Evolutionary conservation across 2,113 vertebrate genomes (phyloP), one percentile per base, ranked within the genome.

Genomic region (Notarius quadriscutis): DNA sequence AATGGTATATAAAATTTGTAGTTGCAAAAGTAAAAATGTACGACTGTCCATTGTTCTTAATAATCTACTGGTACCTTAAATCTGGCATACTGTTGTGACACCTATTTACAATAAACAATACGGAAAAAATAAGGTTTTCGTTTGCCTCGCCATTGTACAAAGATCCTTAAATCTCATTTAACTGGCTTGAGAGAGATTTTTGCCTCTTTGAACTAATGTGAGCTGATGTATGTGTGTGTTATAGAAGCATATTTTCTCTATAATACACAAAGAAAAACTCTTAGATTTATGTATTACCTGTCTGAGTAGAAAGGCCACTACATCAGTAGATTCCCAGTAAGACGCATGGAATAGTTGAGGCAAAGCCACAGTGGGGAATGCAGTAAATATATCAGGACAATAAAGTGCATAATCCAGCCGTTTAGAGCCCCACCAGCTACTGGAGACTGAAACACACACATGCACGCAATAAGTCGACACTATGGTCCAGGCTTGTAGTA

Each of bases 241-340:
- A 81, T 51, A 41, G 18, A 81, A 81, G 57, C 30, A 81, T 81
- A 62, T 48, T 41, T 48, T 11, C 79, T 62, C 0, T 62, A 62
- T 62, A 62, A 62, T 81, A 62, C 10, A 5, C 53, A 12, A 58
- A 48, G 57, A 22, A 81, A 81, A 62, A 4, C 55, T 2, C 55
- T 81, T 51, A 41, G 12, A n/a, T 25, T 75, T 48, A 69, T n/a
- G 72, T 80, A 86, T n/a, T 94, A 99, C 98, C 97, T 98, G 97
- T 93, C 97, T 96, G 60, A 99, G 93, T 92, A 99, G 95, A 93
- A 99, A 99, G 88, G 97, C 97, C 8, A 96, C 97, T 34, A 99
- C 96, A 0, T 99, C 98, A 0, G 97, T 97, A 82, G 98, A 99
- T 90, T 99, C 97, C 98, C 98, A 99, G 93, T 99, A 99, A 92